Conservation (phyloP, 2,888 invertebrate species). For the Eupithecia tripunctaria region DNA sequence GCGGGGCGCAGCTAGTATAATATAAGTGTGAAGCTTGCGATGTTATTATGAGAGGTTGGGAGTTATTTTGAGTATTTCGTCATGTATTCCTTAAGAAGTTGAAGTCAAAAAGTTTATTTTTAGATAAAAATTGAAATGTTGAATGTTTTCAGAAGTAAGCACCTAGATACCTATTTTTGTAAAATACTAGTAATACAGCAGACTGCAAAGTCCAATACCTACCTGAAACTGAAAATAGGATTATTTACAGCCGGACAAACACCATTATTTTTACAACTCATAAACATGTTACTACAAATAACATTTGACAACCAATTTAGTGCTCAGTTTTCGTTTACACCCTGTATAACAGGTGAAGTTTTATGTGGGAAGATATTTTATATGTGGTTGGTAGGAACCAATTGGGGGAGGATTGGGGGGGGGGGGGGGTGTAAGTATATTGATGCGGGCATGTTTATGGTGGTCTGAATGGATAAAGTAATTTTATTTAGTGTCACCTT, state of each 20-base stretch:
- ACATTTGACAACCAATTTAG: conserved; percentile 14
- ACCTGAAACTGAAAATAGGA: conserved; percentile 5
- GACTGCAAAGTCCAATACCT: neutral
- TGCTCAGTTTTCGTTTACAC: conserved; percentile 14
- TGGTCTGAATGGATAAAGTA: neutral
- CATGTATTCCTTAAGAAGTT: too few species aligned
- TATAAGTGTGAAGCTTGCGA: too few species aligned
- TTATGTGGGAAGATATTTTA: conserved; percentile 28
- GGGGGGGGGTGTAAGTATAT: neutral
- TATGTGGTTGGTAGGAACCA: conserved; percentile 18
- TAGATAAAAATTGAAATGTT: too few species aligned
- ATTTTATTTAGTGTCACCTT: conserved; percentile 2
- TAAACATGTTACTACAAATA: conserved; percentile 6
- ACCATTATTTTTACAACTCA: neutral
- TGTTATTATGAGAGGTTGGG: too few species aligned
- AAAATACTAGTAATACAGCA: too few species aligned
- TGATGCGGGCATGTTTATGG: conserved; percentile 11
- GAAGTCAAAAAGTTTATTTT: too few species aligned
- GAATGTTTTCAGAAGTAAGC: too few species aligned
- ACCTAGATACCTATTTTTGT: too few species aligned
- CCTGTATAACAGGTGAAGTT: conserved; percentile 18
- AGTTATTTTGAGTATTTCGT: too few species aligned
- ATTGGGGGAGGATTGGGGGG: neutral
- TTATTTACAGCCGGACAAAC: neutral
- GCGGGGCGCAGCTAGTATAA: too few species aligned